A percentile compares a stretch with the other conserved stretches of the same genome.
These are phyloP conservation scores for Pontoporia blainvillei DNA, from an alignment of 2,113 vertebrate genomes.

Conservation along the genomic window DNA sequence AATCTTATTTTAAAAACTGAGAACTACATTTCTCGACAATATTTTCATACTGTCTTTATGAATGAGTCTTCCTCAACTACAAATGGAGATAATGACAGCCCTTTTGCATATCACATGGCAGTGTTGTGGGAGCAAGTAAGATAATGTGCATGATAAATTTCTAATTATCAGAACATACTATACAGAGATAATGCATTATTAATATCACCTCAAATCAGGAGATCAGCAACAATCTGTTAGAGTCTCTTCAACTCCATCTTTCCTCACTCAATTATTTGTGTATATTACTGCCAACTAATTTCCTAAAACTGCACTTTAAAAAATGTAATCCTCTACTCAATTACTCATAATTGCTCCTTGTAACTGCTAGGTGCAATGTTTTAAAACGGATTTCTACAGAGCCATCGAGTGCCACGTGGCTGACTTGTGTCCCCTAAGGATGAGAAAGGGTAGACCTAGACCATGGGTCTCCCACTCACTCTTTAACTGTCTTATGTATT, in stretches of 20 bases:
- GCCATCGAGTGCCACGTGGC: neutral
- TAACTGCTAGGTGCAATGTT: neutral
- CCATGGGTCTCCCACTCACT: neutral
- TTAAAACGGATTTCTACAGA: neutral
- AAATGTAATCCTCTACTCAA: neutral
- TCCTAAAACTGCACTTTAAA: neutral
- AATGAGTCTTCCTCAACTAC: neutral
- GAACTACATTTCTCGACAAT: neutral
- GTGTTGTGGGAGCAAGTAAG: neutral
- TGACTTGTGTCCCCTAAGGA: neutral
- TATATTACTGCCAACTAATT: neutral
- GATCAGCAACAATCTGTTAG: neutral
- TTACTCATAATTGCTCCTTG: neutral
- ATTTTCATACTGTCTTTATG: neutral
- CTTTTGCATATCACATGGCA: neutral
- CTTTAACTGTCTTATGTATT: neutral
- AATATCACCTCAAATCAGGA: neutral
- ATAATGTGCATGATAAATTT: neutral
- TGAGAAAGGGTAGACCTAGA: neutral
- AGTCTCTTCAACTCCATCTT: neutral
- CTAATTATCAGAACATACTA: neutral
- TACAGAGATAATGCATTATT: neutral
- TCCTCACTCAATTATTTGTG: neutral
- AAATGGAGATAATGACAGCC: neutral
- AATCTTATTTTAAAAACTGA: neutral